Base-by-base conservation (phyloP, 2,113 vertebrate species). In the Orthonyx spaldingii region DNA sequence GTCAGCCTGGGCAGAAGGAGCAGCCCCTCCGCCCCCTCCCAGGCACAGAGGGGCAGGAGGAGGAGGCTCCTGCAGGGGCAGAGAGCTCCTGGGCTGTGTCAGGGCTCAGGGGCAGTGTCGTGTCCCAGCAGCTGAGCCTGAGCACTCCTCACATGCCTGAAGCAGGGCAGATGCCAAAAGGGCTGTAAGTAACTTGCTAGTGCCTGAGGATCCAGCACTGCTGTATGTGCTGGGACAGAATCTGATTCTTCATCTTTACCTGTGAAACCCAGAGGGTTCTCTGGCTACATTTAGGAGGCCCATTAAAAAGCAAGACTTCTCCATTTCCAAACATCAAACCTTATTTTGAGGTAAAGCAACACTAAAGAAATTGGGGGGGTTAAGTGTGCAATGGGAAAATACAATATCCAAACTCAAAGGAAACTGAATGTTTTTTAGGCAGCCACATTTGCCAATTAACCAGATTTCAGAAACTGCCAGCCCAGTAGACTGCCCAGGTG, bases 141-240 rank as follows among this genome's bases (percentile, higher is more conserved):
- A 75, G 55, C 0, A 0, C 13, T 17, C 49, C 49, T 66, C 33
- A 18, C 27, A 6, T 0, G 3, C 42, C 26, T n/a, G 56, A 22
- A 14, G 28, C 22, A 37, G 52, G 12, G 37, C 65, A 68, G 46
- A 64, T 4, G 24, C 17, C 42, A 26, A 28, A 78, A 33, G 6
- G 26, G 19, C 5, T 20, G 35, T 24, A 35, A 55, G 13, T 15
- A 7, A 46, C 52, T 39, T 13, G 2, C 4, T 11, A 3, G 2
- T 39, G 19, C 55, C 22, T 16, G 26, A 57, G 70, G 59, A 87
- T 15, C 30, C 64, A 32, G 39, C 27, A 20, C 10, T 55, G 64
- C 39, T 35, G 6, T 16, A 13, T 1, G 8, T 3, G 6, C 3
- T 6, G 13, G 49, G 53, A 61, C 11, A 53, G 56, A 77, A 41